Base-by-base conservation (phyloP, 2,888 invertebrate genomes). In the Meghimatium bilineatum region DNA sequence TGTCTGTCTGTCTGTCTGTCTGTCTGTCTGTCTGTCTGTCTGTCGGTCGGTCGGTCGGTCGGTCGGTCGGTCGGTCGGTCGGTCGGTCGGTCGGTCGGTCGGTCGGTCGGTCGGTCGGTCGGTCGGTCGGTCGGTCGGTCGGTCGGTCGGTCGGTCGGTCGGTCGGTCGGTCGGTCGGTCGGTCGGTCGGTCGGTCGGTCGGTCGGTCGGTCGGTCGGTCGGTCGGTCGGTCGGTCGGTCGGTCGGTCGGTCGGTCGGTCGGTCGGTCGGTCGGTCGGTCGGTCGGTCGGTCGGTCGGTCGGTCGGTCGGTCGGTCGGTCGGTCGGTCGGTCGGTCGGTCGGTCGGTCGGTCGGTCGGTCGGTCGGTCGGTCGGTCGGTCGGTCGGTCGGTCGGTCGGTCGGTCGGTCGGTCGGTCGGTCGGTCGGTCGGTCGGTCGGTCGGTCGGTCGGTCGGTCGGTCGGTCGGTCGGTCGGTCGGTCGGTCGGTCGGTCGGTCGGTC, bases 311-410 rank as follows among this genome's bases (percentile, higher is more conserved):
- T n/a, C n/a, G n/a, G n/a, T n/a, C n/a, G n/a, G n/a, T n/a, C n/a
- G n/a, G n/a, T n/a, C n/a, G n/a, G n/a, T n/a, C n/a, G n/a, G n/a
- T n/a, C n/a, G n/a, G n/a, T n/a, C n/a, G n/a, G n/a, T n/a, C n/a
- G n/a, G n/a, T n/a, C n/a, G 34, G 67, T 69, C 67, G 34, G 67
- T 69, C 67, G 34, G 67, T 69, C 67, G 34, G 67, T 69, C 67
- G 34, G 67, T 69, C 67, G 34, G 67, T 69, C 67, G 34, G 67
- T 69, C 67, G 34, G 67, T 69, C 67, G 34, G 67, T 69, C 67
- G 34, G 67, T 69, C 67, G 34, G 67, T 69, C 67, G 34, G 67
- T 69, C 67, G 34, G 67, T 69, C 67, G 34, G 67, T 69, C 67
- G 34, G 67, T 69, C 67, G 34, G 67, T 69, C 67, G 34, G 67